Percentiles rank a stretch among this genome's conserved stretches.
phyloP scores from a whole-genome alignment of 92 coral and sea anemone genomes.

The Umimayanthus chanpuru region DNA sequence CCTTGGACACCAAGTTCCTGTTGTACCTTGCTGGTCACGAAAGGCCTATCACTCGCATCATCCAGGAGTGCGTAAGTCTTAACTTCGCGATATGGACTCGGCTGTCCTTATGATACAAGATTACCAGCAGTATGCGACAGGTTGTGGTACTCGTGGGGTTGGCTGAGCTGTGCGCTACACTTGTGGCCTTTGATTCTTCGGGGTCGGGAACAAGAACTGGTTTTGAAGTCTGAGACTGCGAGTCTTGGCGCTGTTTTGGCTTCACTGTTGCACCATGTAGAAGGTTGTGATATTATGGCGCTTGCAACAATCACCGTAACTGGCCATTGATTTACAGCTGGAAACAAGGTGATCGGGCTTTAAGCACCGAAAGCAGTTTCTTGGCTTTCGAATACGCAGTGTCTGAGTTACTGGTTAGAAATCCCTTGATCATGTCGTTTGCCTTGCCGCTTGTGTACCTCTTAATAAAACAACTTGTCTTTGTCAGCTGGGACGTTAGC shows the following conservation, averaged over 20 bases:
- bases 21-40: no score
- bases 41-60: no score
- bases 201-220: background rate
- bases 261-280: conserved; percentile 45
- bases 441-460: conserved; percentile 71
- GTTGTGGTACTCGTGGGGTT: no score
- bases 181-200: no score
- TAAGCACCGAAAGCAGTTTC: conserved; percentile 58
- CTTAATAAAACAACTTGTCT: conserved; percentile 60
- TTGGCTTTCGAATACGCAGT: conserved; percentile 61
- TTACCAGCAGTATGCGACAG: no score
- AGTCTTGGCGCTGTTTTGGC: background rate
- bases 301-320: conserved; percentile 61
- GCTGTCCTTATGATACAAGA: background rate
- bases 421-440: conserved; percentile 65
- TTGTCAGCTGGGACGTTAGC: conserved; percentile 47
- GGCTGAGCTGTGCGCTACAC: no score
- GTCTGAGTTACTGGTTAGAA: conserved; percentile 57
- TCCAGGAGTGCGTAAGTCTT: conserved; percentile 36
- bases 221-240: background rate
- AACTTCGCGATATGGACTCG: conserved; percentile 45
- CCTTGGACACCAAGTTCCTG: conserved; percentile 38
- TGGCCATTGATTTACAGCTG: conserved; percentile 33
- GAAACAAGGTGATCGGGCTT: conserved; percentile 51
- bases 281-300: conserved; percentile 59